These are phyloP conservation scores for Drosophila pseudotalamancana DNA, from an alignment of 2,888 invertebrate species.

Conservation along the genomic window DNA sequence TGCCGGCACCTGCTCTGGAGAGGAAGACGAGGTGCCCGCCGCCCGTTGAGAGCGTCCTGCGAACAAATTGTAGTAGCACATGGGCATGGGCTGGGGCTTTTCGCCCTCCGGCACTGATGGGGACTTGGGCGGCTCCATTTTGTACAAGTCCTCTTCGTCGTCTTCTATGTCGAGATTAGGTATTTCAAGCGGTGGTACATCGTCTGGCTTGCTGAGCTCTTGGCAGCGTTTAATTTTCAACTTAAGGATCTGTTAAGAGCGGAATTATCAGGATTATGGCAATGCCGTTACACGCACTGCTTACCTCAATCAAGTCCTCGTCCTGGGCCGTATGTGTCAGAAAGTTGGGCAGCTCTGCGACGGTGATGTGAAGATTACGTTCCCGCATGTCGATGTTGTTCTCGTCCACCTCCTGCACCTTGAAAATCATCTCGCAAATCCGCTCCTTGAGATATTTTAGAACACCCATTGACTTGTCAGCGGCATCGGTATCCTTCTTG, in stretches of 20 bases:
- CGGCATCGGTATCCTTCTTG: conserved; percentile 82
- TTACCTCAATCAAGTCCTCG: conserved; percentile 81
- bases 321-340: conserved; percentile 79
- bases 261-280: background rate
- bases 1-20: conserved; percentile 83
- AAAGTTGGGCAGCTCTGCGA: conserved; percentile 77
- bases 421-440: conserved; percentile 84
- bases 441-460: conserved; percentile 82
- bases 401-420: conserved; percentile 84
- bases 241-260: conserved; percentile 77
- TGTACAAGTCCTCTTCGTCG: conserved; percentile 69
- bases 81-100: conserved; percentile 83
- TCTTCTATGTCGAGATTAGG: conserved; percentile 76
- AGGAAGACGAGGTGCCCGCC: conserved; percentile 82
- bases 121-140: conserved; percentile 75
- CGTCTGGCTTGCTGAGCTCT: conserved; percentile 70
- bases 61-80: conserved; percentile 83
- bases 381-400: conserved; percentile 75
- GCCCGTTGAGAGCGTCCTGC: conserved; percentile 82
- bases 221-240: conserved; percentile 81
- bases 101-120: conserved; percentile 75
- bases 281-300: background rate
- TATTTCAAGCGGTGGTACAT: conserved; percentile 58
- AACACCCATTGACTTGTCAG: conserved; percentile 78
- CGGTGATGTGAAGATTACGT: conserved; percentile 69